phyloP scores from a whole-genome alignment of 2,113 vertebrate species.

The Himantopus leucocephalus region DNA sequence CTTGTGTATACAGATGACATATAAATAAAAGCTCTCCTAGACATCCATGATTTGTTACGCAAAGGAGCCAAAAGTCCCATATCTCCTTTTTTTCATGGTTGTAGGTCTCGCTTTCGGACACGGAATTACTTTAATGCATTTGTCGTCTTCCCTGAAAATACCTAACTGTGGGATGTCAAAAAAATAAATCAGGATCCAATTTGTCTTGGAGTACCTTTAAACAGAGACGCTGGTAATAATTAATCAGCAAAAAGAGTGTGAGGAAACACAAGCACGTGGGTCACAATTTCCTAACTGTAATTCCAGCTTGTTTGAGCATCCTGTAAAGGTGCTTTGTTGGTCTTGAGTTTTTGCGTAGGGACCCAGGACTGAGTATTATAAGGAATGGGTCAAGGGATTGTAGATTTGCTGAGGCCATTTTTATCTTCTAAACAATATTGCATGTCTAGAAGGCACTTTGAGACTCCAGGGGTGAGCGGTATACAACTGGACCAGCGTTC shows the following conservation, averaged over 20 bases:
- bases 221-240: not conserved
- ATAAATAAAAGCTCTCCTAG: constrained; percentile 18
- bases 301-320: not conserved
- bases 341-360: not conserved
- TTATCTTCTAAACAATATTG: not conserved
- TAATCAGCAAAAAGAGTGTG: not conserved
- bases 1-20: not conserved
- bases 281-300: not conserved
- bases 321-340: not conserved
- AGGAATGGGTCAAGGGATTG: not conserved
- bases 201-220: not conserved
- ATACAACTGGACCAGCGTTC: not conserved
- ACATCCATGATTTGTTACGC: not conserved
- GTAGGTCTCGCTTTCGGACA: not conserved
- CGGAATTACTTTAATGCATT: not conserved
- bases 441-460: not conserved
- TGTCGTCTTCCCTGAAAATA: not conserved
- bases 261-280: not conserved
- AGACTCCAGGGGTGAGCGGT: not conserved
- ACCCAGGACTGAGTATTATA: not conserved
- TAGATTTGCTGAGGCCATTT: not conserved
- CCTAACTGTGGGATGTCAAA: not conserved
- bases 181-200: not conserved
- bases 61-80: not conserved
- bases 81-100: not conserved